These are phyloP conservation scores for Xiphophorus birchmanni DNA, from an alignment of 2,797 vertebrate genomes.

Conservation along the genomic window DNA sequence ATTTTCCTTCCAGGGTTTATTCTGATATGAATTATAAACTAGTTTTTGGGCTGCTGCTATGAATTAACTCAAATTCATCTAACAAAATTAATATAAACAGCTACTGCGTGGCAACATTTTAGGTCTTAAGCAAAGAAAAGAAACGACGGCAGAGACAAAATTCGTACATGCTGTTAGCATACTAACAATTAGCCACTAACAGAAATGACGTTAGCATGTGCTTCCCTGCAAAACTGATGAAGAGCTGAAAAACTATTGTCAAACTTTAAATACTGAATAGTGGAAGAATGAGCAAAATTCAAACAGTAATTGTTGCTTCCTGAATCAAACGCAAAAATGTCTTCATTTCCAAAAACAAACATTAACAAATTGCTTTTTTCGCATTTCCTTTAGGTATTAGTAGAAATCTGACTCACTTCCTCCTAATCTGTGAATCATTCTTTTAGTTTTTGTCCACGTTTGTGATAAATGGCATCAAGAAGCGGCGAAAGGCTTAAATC, in stretches of 20 bases:
- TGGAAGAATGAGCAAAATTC: neutral
- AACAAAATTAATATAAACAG: neutral
- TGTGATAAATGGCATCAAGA: conserved; percentile 37
- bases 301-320: neutral
- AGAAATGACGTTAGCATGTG: neutral
- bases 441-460: conserved; percentile 61
- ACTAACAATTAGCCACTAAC: neutral
- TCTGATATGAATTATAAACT: neutral
- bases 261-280: neutral
- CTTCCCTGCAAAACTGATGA: neutral
- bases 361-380: neutral
- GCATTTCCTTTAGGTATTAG: conserved; percentile 29
- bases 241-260: neutral
- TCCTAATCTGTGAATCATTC: conserved; percentile 50
- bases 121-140: neutral
- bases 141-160: neutral
- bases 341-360: neutral
- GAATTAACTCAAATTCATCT: neutral
- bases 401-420: conserved; percentile 35
- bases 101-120: neutral
- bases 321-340: neutral
- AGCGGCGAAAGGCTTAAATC: conserved; percentile 27
- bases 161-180: neutral
- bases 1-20: neutral
- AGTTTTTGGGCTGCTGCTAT: neutral